These are phyloP conservation scores for Lichenostomus cassidix DNA, from an alignment of 2,113 vertebrate species.

Conservation along the genomic window DNA sequence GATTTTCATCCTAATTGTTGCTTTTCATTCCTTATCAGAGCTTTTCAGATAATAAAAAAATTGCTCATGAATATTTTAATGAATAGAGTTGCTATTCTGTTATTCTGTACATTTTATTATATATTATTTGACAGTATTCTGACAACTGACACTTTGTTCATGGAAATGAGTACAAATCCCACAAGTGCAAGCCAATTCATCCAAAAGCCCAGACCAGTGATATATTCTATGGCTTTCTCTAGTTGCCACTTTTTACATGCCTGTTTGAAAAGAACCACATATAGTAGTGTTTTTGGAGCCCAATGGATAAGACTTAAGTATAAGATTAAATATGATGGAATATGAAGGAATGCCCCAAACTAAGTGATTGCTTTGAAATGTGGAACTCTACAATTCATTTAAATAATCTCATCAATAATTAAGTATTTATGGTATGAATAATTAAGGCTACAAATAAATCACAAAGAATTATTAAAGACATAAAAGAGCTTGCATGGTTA, in stretches of 20 bases:
- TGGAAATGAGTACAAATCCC: neutral
- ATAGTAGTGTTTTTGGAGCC: too few relatives aligned
- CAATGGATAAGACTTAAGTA: neutral
- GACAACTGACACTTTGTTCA: neutral
- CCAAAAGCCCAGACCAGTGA: neutral
- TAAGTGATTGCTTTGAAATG: neutral
- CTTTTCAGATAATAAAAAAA: neutral
- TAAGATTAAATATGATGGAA: neutral
- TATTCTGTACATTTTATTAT: neutral
- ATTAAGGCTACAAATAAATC: neutral
- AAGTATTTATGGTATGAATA: neutral
- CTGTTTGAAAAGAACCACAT: neutral
- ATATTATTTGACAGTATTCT: neutral
- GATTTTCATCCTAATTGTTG: neutral
- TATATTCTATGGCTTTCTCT: neutral
- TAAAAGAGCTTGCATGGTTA: neutral
- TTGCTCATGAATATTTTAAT: conserved; percentile 1
- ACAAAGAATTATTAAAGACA: neutral
- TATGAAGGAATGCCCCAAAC: neutral
- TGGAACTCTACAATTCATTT: neutral
- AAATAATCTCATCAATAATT: neutral
- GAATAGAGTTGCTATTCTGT: neutral
- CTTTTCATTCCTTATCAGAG: neutral
- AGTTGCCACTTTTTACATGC: neutral
- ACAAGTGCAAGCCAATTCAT: neutral